Evolutionary conservation across 2,113 vertebrate genomes (phyloP).

Genomic region (Hirundichthys speculiger): DNA sequence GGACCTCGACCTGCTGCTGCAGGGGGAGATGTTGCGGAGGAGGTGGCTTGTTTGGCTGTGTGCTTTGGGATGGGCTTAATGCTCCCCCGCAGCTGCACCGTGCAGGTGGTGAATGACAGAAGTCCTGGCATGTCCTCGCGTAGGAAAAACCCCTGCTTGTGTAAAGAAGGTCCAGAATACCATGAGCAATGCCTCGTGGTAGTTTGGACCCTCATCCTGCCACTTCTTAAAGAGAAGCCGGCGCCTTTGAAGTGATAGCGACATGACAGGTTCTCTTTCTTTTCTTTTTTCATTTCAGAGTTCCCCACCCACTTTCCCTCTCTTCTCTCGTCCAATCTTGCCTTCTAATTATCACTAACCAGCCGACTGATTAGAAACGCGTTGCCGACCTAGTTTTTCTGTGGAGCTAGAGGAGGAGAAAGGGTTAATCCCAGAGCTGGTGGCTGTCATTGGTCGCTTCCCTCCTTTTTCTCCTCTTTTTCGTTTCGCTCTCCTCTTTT

Average conservation of each 20-base stretch:
- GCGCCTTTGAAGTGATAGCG: constrained; percentile 83
- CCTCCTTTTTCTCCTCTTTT: constrained; percentile 74
- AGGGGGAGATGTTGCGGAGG: constrained; percentile 34
- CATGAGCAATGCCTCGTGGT: constrained; percentile 72
- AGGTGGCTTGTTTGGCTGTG: constrained; percentile 66
- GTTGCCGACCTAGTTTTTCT: constrained; percentile 81
- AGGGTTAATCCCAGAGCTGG: constrained; percentile 84
- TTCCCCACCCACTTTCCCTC: constrained; percentile 79
- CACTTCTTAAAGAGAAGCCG: constrained; percentile 79
- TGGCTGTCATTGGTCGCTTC: constrained; percentile 84
- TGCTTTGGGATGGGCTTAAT: constrained; percentile 57
- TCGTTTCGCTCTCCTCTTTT: constrained; percentile 73
- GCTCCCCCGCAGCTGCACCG: constrained; percentile 59
- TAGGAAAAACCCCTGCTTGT: constrained; percentile 46
- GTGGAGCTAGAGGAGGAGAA: constrained; percentile 71
- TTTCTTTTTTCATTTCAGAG: constrained; percentile 81
- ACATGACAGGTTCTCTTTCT: constrained; percentile 83
- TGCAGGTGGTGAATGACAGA: constrained; percentile 65
- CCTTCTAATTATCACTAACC: constrained; percentile 86
- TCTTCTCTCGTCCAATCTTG: constrained; percentile 76
- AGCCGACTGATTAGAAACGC: constrained; percentile 85
- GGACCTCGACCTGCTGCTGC: constrained; percentile 72
- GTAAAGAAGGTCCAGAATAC: constrained; percentile 34
- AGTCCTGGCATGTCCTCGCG: constrained; percentile 29
- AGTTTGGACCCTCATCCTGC: constrained; percentile 75